Evolutionary conservation across 2,797 vertebrate genomes (phyloP).

Genomic region (Peromyscus aztecus): DNA sequence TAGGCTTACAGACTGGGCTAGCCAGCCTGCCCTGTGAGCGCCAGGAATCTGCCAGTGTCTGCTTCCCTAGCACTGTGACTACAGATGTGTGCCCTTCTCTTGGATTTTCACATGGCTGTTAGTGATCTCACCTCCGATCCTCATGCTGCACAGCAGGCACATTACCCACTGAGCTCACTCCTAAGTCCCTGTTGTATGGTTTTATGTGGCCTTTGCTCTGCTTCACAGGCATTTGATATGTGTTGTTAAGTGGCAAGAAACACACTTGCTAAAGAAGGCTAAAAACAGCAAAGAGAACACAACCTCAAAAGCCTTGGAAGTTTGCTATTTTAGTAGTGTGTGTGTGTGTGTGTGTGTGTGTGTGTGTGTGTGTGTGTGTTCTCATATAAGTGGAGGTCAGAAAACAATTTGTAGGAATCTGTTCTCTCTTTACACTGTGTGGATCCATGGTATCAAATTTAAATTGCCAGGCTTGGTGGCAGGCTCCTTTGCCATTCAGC

Average conservation of each 20-base stretch:
- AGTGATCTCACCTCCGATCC: no score
- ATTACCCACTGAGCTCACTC: not conserved
- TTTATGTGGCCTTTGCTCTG: slow-evolving; percentile 72
- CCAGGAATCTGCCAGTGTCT: not conserved
- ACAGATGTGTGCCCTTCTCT: no score
- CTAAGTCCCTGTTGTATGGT: slow-evolving; percentile 25
- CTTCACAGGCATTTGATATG: not conserved
- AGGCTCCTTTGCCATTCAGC: not conserved
- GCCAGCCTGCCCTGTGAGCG: no score
- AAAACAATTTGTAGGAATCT: not conserved
- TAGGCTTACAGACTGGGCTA: not conserved
- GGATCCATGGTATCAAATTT: not conserved
- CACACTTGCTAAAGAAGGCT: not conserved
- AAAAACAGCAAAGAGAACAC: not conserved
- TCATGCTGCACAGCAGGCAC: not conserved
- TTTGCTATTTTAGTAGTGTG: not conserved
- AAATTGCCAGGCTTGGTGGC: not conserved
- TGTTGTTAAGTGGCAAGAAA: not conserved
- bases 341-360: not conserved
- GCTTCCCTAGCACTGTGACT: not conserved
- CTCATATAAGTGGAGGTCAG: not conserved
- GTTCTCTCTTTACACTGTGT: not conserved
- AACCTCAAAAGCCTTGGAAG: slow-evolving; percentile 16
- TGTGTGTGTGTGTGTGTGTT: not conserved
- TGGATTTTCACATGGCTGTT: no score